Percentiles rank a stretch among this genome's conserved stretches.
phyloP scores from a whole-genome alignment of 2,797 vertebrate species.

The Xenopus petersii region DNA sequence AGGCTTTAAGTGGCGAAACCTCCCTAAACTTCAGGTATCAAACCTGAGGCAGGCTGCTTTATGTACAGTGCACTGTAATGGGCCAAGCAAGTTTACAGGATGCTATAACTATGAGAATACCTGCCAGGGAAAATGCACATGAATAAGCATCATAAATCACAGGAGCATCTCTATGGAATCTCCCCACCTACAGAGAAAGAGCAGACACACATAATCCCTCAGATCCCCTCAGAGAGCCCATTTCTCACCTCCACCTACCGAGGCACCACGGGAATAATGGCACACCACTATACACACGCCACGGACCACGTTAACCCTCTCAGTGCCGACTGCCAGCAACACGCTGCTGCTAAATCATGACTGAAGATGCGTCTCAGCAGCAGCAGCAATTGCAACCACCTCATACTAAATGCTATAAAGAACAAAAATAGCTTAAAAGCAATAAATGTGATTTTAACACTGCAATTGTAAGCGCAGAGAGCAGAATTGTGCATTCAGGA shows the following conservation, averaged over 20 bases:
- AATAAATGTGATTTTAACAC: too few species aligned
- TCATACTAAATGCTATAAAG: too few species aligned
- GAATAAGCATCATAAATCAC: constrained; percentile 24
- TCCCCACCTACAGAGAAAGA: constrained; percentile 28
- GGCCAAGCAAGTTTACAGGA: constrained; percentile 4
- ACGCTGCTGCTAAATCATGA: too few species aligned
- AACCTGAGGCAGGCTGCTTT: constrained; percentile 7
- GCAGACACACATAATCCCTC: constrained; percentile 32
- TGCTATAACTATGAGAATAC: constrained; percentile 21
- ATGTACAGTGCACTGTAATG: background rate
- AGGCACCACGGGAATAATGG: constrained; percentile 28
- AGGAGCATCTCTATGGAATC: constrained; percentile 8
- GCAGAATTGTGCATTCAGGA: too few species aligned
- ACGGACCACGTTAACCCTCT: constrained; percentile 13
- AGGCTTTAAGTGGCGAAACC: constrained; percentile 18
- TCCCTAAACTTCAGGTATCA: constrained; percentile 27
- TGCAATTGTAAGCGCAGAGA: too few species aligned
- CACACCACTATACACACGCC: constrained; percentile 13
- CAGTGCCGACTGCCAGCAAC: too few species aligned
- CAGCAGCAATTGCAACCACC: too few species aligned
- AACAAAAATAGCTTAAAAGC: too few species aligned
- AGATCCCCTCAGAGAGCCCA: constrained; percentile 31
- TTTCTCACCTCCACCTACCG: constrained; percentile 40
- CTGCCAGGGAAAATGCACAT: constrained; percentile 23
- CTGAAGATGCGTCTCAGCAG: too few species aligned